Conservation (phyloP, 2,888 invertebrate species). For the Anthophora plumipes region DNA sequence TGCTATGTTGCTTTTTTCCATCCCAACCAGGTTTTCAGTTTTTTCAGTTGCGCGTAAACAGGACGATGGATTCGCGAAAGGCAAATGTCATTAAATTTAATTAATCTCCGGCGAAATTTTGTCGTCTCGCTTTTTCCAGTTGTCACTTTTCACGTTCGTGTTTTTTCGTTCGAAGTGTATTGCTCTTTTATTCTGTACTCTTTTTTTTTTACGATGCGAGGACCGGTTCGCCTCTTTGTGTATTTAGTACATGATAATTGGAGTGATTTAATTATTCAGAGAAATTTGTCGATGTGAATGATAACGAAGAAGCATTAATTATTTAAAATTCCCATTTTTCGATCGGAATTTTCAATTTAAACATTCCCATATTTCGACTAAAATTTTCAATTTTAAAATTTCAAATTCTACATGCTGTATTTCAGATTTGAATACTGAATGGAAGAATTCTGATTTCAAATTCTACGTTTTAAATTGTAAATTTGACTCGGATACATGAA, state of each 20-base stretch:
- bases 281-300: not conserved
- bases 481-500: too few species aligned
- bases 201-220: not conserved
- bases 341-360: not conserved
- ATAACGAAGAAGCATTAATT: too few species aligned
- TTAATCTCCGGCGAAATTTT: slow-evolving; percentile 2
- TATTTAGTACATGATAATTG: slow-evolving; percentile 1
- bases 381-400: not conserved
- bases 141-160: not conserved
- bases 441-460: too few species aligned
- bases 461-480: too few species aligned
- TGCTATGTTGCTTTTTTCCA: too few species aligned
- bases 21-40: too few species aligned
- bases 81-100: slow-evolving; percentile 7
- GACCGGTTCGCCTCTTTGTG: not conserved
- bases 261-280: not conserved
- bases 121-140: too few species aligned
- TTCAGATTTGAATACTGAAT: too few species aligned
- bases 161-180: not conserved
- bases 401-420: too few species aligned
- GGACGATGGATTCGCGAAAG: not conserved
- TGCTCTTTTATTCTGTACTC: too few species aligned
- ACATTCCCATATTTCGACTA: not conserved
- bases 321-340: too few species aligned
- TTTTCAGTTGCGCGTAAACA: too few species aligned